Evolutionary conservation across 1,140 invertebrate species (phyloP), one percentile per base, ranked within the genome.

Genomic region (Drosophila baimaii): DNA sequence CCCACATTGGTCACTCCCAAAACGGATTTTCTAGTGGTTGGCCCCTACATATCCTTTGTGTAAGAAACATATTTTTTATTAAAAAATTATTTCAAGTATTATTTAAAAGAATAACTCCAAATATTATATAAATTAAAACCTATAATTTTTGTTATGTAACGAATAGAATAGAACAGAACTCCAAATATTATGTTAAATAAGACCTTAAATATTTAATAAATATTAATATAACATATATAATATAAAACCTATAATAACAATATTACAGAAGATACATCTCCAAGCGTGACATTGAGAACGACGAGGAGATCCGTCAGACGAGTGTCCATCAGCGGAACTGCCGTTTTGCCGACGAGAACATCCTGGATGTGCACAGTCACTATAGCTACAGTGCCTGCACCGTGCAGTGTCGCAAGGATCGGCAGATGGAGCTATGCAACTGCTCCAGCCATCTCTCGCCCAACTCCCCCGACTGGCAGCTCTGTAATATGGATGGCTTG

Each of bases 361-460:
- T 93, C 55, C 82, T 95, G 37, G 91, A 94, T 17, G 94, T 95
- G 0, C 95, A 95, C 84, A 92, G 89, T 0, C 93, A 93, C 74
- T 95, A 95, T 63, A 95, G 95, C 27, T 95, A 95, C 76, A 95
- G 94, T 13, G 94, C 95, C 0, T 95, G 95, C 77, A 94, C 94
- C 0, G 94, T 95, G 0, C 94, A 95, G 73, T 95, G 95, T 65
- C 92, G 95, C 27, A 94, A 94, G 75, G 92, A 94, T 55, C 93
- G 94, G 0, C 95, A 95, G 73, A 77, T 95, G 21, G 74, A 92
- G 23, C 72, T 93, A 1, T 96, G 95, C 76, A 95, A 95, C 68
- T 96, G 95, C 85, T 94, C 94, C 5, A 95, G 94, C 56, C 95
- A 95, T 85, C 93, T 95, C 57, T 95, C 94, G 78, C 95, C 95